Percentiles rank a stretch among this genome's conserved stretches.
phyloP scores from a whole-genome alignment of 2,888 invertebrate species.

The Cotesia congregata region DNA sequence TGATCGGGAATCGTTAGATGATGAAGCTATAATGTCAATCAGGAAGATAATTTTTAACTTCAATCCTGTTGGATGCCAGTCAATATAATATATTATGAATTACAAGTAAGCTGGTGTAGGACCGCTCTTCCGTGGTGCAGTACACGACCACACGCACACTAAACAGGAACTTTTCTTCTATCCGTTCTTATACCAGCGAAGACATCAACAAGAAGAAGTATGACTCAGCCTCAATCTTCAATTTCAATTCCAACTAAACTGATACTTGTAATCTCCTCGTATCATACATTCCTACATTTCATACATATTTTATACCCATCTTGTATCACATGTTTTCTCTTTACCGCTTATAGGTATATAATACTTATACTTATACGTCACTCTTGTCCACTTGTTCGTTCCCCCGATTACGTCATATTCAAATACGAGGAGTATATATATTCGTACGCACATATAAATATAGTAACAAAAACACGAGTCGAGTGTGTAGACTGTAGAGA shows the following conservation, averaged over 20 bases:
- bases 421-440: conserved; percentile 15
- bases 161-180: conserved; percentile 9
- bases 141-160: conserved; percentile 38
- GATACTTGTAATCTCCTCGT: background rate
- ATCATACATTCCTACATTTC: conserved; percentile 7
- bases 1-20: conserved; percentile 18
- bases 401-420: conserved; percentile 2
- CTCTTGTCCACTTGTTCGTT: conserved; percentile 11
- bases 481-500: background rate
- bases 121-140: background rate
- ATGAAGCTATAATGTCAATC: conserved; percentile 1
- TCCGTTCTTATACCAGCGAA: background rate
- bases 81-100: no score
- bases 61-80: no score
- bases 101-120: no score
- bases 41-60: conserved; percentile 27
- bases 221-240: conserved; percentile 33
- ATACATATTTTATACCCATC: conserved; percentile 6
- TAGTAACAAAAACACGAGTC: background rate
- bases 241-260: background rate
- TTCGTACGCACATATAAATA: background rate
- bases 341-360: conserved; percentile 3
- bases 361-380: background rate
- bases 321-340: conserved; percentile 11
- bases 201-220: conserved; percentile 24